These are phyloP conservation scores for Atlantisia rogersi DNA, from an alignment of 2,113 vertebrate species.

Conservation along the genomic window DNA sequence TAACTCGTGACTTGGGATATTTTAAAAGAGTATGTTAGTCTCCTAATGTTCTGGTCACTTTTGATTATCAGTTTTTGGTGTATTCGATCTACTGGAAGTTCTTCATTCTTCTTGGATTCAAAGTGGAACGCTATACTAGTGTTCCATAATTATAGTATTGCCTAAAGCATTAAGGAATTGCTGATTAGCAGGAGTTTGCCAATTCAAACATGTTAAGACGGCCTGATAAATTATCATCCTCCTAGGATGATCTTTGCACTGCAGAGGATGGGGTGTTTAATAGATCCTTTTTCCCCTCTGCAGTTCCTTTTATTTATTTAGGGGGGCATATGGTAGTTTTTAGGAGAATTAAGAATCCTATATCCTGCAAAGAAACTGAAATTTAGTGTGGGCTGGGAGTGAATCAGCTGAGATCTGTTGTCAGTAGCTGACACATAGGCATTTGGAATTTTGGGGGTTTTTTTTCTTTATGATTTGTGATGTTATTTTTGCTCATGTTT, in stretches of 20 bases:
- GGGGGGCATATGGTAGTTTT: not conserved
- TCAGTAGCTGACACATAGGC: not conserved
- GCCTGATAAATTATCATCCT: not conserved
- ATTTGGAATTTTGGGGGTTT: not conserved
- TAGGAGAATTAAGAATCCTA: not conserved
- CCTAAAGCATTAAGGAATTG: not conserved
- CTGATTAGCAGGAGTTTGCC: not conserved
- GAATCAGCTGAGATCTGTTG: not conserved
- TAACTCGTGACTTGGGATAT: not conserved
- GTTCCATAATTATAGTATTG: not conserved
- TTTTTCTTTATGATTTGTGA: not conserved
- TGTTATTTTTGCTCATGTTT: not conserved
- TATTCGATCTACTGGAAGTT: not conserved
- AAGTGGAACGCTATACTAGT: not conserved
- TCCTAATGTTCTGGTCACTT: not conserved
- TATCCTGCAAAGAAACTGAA: not conserved
- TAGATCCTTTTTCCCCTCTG: not conserved
- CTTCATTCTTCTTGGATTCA: not conserved
- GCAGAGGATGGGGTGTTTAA: not conserved
- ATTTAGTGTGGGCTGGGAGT: not conserved
- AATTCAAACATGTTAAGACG: not conserved
- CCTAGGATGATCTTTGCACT: not conserved
- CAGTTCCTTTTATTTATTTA: not conserved
- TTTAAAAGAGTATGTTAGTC: not conserved
- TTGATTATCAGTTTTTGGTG: not conserved